Evolutionary conservation across 1,140 invertebrate species (phyloP).

Genomic region (Drosophila equinoxialis): DNA sequence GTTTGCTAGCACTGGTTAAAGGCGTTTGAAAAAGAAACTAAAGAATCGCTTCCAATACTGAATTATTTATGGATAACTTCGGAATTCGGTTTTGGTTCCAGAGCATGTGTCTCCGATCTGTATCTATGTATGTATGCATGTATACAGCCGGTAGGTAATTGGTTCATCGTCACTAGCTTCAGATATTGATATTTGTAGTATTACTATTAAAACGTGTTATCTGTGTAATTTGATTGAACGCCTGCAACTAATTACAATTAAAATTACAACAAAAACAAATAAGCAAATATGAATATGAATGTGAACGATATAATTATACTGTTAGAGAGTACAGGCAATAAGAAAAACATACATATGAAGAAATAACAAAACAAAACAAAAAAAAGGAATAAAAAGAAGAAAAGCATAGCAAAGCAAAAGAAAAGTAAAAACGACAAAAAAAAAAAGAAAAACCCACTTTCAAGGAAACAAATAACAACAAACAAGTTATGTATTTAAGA

Average conservation of each 20-base stretch:
- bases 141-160: slow-evolving; percentile 20
- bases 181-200: slow-evolving; percentile 31
- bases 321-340: slow-evolving; percentile 14
- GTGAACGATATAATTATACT: slow-evolving; percentile 17
- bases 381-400: not conserved
- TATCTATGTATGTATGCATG: slow-evolving; percentile 13
- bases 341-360: slow-evolving; percentile 19
- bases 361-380: slow-evolving; percentile 18
- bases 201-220: slow-evolving; percentile 37
- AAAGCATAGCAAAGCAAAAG: slow-evolving; percentile 6
- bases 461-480: slow-evolving; percentile 8
- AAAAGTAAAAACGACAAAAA: slow-evolving; percentile 19
- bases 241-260: slow-evolving; percentile 34
- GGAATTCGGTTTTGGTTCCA: slow-evolving; percentile 9
- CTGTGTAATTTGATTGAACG: slow-evolving; percentile 31
- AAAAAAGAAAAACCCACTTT: not conserved
- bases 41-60: not conserved
- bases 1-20: not conserved
- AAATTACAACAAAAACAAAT: slow-evolving; percentile 12
- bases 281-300: slow-evolving; percentile 8
- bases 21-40: not conserved
- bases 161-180: slow-evolving; percentile 18
- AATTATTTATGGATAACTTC: not conserved
- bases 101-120: slow-evolving; percentile 9
- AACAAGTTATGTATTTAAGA: slow-evolving; percentile 45